These are phyloP conservation scores for Ormia ochracea DNA, from an alignment of 2,888 invertebrate genomes.

Conservation along the genomic window DNA sequence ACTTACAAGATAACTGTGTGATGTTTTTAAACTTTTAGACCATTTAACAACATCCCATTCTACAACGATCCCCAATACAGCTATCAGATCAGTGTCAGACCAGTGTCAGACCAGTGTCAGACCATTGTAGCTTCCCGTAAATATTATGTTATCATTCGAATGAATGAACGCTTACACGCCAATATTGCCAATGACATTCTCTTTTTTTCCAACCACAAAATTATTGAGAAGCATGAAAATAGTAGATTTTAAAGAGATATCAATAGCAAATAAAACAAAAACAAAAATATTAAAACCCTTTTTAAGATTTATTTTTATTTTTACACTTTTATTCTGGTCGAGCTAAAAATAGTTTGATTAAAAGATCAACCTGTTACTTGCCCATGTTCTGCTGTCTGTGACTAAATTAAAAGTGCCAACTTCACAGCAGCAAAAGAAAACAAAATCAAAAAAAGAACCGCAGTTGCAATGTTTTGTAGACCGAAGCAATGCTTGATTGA, in stretches of 20 bases:
- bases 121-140: too few relatives aligned
- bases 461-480: not conserved
- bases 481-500: slow-evolving; percentile 9
- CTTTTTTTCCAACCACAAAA: not conserved
- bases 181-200: not conserved
- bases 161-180: too few relatives aligned
- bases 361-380: not conserved
- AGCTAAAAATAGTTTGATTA: slow-evolving; percentile 19
- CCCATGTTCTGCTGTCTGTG: not conserved
- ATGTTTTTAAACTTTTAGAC: too few relatives aligned
- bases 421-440: not conserved
- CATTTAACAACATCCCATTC: too few relatives aligned
- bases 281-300: not conserved
- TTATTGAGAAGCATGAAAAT: not conserved
- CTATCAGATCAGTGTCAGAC: too few relatives aligned
- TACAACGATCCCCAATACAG: too few relatives aligned
- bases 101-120: too few relatives aligned
- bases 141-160: too few relatives aligned
- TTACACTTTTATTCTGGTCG: not conserved
- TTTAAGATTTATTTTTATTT: too few relatives aligned
- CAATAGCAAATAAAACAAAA: not conserved
- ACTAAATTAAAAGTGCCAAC: slow-evolving; percentile 10
- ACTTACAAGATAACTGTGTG: too few relatives aligned
- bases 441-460: not conserved
- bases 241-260: not conserved